These are phyloP conservation scores for Cecidostiba fungosa DNA, from an alignment of 2,888 invertebrate genomes.

Conservation along the genomic window DNA sequence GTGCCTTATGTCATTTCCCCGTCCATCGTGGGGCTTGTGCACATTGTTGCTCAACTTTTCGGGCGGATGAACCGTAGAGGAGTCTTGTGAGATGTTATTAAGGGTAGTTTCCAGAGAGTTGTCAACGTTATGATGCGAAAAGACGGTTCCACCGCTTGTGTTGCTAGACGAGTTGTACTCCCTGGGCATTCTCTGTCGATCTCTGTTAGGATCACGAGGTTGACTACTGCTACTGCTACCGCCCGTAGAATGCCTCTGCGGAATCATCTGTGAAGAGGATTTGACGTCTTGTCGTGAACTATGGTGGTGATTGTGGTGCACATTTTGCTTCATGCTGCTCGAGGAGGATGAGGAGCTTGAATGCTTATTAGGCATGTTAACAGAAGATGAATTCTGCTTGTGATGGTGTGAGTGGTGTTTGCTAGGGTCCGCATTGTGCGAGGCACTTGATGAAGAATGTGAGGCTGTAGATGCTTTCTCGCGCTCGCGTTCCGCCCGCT, in stretches of 20 bases:
- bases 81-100: slow-evolving; percentile 64
- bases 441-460: slow-evolving; percentile 33
- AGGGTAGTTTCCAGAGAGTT: slow-evolving; percentile 50
- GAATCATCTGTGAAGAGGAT: slow-evolving; percentile 53
- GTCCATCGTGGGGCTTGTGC: slow-evolving; percentile 70
- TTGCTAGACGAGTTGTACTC: slow-evolving; percentile 67
- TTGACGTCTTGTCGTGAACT: slow-evolving; percentile 71
- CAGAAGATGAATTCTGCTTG: slow-evolving; percentile 69
- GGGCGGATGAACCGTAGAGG: slow-evolving; percentile 66
- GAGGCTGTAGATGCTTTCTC: slow-evolving; percentile 77
- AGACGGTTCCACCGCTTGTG: slow-evolving; percentile 59
- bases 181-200: slow-evolving; percentile 71
- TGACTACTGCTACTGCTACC: slow-evolving; percentile 49
- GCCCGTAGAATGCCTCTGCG: slow-evolving; percentile 59
- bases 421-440: slow-evolving; percentile 65
- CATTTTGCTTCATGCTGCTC: slow-evolving; percentile 69
- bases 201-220: slow-evolving; percentile 68
- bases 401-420: slow-evolving; percentile 76
- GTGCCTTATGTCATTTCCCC: slow-evolving; percentile 74
- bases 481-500: slow-evolving; percentile 83
- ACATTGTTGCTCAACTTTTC: slow-evolving; percentile 74
- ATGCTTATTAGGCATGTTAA: slow-evolving; percentile 76
- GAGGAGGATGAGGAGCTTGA: slow-evolving; percentile 68
- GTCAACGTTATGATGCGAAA: slow-evolving; percentile 44
- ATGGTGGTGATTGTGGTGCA: slow-evolving; percentile 75